Base-by-base conservation (phyloP, 1,140 invertebrate species). In the Ganaspis sp. region DNA sequence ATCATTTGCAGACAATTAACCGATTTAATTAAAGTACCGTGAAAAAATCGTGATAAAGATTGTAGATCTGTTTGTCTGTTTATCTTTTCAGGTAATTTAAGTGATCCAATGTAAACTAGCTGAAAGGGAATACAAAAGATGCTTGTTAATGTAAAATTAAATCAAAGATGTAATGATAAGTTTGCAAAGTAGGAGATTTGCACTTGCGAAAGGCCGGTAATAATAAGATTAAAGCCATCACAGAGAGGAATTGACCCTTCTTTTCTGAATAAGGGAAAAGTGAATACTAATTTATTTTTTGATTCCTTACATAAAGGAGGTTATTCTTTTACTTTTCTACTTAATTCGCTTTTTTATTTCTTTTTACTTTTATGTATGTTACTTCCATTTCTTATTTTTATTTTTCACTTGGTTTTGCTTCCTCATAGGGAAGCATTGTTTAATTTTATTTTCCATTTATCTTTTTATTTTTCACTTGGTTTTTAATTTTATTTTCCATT, bases 161-260 rank as follows among this genome's bases (percentile, higher is more conserved):
- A 4, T 58, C 54, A 58, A 26, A 26, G 54, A 58, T 58, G 4
- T 23, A 26, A 23, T 58, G 54, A 29, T 58, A 58, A 58, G 54
- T 58, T 23, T 58, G 54, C 21, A 26, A 58, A 58, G 54, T 12
- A 58, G 21, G 23, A 58, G 15, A 58, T 58, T 58, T 29, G 21
- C 54, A 58, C 21, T 58, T 58, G 1, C 54, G 11, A 58, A 58
- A 58, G 23, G 15, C 53, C 53, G 54, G 26, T 58, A 58, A 58
- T 58, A 11, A 58, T n/a, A 17, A 26, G 54, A 58, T 11, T 58
- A 58, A 58, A 15, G 12, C 9, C 4, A 21, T 9, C n/a, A 54
- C 17, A 54, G 19, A 54, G 9, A 54, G 21, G 8, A 54, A 54
- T 19, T 54, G 17, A 23, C 9, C 9, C 42, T 15, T 15, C 1